Conservation (phyloP, 2,113 vertebrate genomes). For the Podiceps cristatus region DNA sequence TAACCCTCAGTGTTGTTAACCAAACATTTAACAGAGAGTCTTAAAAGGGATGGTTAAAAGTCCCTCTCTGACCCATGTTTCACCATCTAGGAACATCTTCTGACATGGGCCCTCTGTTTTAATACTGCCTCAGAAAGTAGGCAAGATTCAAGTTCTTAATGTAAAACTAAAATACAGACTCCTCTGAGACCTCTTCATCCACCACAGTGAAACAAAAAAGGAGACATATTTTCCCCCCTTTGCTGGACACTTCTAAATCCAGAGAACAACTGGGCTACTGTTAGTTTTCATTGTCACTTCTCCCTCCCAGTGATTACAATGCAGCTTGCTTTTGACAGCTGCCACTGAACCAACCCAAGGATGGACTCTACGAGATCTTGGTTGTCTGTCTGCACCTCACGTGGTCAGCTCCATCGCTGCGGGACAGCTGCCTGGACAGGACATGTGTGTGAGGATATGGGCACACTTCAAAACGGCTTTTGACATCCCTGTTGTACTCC, state of each 20-base stretch:
- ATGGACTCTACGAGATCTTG: background rate
- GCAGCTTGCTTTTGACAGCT: background rate
- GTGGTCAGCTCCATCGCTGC: background rate
- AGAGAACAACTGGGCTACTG: background rate
- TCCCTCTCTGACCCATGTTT: background rate
- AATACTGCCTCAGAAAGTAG: background rate
- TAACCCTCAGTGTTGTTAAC: background rate
- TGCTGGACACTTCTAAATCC: background rate
- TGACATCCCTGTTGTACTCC: background rate
- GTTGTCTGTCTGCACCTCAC: background rate
- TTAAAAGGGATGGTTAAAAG: background rate
- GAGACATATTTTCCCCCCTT: background rate
- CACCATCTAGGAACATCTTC: background rate
- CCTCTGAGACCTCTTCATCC: background rate
- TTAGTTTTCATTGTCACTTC: background rate
- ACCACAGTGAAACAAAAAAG: background rate
- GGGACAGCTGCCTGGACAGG: background rate
- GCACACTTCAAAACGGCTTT: background rate
- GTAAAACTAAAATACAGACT: background rate
- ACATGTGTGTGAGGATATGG: background rate
- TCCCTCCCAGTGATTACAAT: background rate
- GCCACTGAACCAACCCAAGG: background rate
- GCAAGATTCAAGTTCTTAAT: background rate
- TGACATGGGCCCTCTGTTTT: background rate
- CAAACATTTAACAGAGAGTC: background rate